Percentiles rank a stretch among this genome's conserved stretches.
Conservation (phyloP, 2,113 vertebrate species). For the Phalacrocorax carbo region DNA sequence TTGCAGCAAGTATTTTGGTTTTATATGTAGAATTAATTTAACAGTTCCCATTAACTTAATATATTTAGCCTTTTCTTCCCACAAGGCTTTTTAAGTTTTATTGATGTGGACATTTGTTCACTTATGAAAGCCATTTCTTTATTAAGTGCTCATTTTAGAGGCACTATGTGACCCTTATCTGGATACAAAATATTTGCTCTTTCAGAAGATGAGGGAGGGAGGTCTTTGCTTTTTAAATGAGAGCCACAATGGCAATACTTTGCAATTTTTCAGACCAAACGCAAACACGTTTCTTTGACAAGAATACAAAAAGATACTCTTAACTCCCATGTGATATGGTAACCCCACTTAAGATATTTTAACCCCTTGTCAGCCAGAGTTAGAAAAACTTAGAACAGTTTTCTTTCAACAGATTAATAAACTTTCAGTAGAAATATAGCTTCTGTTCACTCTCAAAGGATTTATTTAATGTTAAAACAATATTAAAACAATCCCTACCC, state of each 20-base stretch:
- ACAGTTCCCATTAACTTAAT: neutral
- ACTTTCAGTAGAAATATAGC: neutral
- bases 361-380: neutral
- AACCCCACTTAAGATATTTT: neutral
- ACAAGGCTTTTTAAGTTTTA: slow-evolving; percentile 1
- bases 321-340: neutral
- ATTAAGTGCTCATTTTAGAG: neutral
- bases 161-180: neutral
- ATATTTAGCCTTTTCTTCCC: neutral
- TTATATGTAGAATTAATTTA: neutral
- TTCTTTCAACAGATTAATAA: neutral
- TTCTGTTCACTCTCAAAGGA: neutral
- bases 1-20: neutral
- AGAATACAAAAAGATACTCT: neutral
- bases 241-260: neutral
- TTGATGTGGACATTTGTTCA: neutral
- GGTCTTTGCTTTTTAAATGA: neutral
- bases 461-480: neutral
- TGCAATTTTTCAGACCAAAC: neutral
- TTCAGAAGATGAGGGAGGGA: neutral
- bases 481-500: neutral
- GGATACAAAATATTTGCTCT: neutral
- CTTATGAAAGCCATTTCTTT: neutral
- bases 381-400: neutral
- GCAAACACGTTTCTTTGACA: neutral